These are phyloP conservation scores for Trichomalopsis sarcophagae DNA, from an alignment of 1,140 invertebrate species.

Conservation along the genomic window DNA sequence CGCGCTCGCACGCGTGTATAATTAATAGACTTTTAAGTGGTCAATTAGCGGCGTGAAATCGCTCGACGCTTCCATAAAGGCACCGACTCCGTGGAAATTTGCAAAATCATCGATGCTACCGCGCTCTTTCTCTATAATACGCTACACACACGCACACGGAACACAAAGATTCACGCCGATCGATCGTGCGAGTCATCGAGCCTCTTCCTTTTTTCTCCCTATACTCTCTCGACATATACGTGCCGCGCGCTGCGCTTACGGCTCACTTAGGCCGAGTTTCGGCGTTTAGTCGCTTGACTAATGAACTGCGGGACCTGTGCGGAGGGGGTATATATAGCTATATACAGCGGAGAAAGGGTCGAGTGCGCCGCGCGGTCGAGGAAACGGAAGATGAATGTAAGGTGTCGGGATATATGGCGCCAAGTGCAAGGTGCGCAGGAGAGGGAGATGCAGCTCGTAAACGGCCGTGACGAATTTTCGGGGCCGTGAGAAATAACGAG, in stretches of 20 bases:
- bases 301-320: constrained; percentile 63
- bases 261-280: constrained; percentile 67
- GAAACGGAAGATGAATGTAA: constrained; percentile 62
- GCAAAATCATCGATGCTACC: constrained; percentile 68
- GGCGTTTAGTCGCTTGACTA: constrained; percentile 70
- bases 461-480: constrained; percentile 20
- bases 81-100: constrained; percentile 58
- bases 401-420: constrained; percentile 53
- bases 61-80: constrained; percentile 51
- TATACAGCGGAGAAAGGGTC: neutral
- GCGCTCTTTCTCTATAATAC: constrained; percentile 52
- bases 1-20: constrained; percentile 49
- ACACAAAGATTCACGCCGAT: neutral
- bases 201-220: neutral
- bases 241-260: constrained; percentile 58
- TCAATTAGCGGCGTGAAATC: constrained; percentile 66
- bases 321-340: neutral
- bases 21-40: constrained; percentile 74
- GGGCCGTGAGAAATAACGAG: constrained; percentile 29
- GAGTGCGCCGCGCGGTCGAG: neutral
- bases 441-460: constrained; percentile 5
- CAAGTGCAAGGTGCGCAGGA: constrained; percentile 41
- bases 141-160: neutral
- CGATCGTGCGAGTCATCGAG: constrained; percentile 45
- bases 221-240: neutral